These are phyloP conservation scores for Tenualosa thibaudeaui DNA, from an alignment of 2,797 vertebrate species.

Conservation along the genomic window DNA sequence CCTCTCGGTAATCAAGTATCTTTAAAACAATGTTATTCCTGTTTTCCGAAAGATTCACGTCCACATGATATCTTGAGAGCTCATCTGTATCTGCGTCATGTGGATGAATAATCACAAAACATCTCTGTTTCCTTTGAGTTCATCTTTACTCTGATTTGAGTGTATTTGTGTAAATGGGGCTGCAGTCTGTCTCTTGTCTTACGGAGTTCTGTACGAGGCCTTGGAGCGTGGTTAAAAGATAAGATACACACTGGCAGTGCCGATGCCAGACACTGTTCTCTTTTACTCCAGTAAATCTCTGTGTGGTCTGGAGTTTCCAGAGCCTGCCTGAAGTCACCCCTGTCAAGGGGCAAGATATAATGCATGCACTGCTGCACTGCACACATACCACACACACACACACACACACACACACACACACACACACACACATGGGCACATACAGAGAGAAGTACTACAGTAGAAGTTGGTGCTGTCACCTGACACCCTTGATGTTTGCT, in stretches of 20 bases:
- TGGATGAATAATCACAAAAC: too few species aligned
- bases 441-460: neutral
- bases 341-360: neutral
- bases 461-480: neutral
- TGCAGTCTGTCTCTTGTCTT: neutral
- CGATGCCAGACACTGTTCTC: neutral
- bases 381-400: neutral
- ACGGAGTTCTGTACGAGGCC: neutral
- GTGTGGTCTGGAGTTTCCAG: neutral
- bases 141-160: too few species aligned
- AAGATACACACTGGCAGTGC: neutral
- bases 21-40: too few species aligned
- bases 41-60: too few species aligned
- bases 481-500: slow-evolving; percentile 1
- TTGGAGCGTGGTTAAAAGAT: neutral
- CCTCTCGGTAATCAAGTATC: too few species aligned
- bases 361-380: neutral
- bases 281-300: neutral
- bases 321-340: neutral
- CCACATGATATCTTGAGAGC: too few species aligned
- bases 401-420: neutral
- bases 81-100: too few species aligned
- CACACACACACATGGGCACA: neutral
- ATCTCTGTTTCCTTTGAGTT: too few species aligned
- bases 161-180: too few species aligned